phyloP scores from a whole-genome alignment of 2,888 invertebrate species.

The Amblyjoppa proteus region DNA sequence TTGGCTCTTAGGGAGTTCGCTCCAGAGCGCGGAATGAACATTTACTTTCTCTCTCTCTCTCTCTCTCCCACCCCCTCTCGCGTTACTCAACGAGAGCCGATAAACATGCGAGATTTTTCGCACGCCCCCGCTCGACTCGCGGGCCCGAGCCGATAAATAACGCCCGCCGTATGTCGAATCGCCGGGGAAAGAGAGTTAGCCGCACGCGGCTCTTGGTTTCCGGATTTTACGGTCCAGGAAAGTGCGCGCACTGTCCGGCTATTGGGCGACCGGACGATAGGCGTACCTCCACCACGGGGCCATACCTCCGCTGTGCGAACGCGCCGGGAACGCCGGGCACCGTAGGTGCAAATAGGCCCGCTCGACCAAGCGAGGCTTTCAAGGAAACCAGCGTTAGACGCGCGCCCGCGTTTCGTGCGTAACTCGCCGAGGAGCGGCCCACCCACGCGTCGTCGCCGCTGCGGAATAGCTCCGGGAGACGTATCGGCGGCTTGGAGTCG shows the following conservation, averaged over 20 bases:
- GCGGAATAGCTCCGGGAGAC: constrained; percentile 51
- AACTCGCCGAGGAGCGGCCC: constrained; percentile 77
- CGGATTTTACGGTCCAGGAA: constrained; percentile 66
- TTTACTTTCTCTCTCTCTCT: no score
- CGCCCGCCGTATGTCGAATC: constrained; percentile 42
- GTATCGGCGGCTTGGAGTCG: constrained; percentile 40
- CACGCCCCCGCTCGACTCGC: constrained; percentile 61
- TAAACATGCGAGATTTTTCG: constrained; percentile 65
- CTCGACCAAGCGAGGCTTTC: neutral
- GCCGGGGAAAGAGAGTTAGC: constrained; percentile 43
- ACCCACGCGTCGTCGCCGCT: constrained; percentile 73
- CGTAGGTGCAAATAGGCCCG: neutral
- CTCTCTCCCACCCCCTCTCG: neutral
- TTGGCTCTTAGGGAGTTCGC: no score
- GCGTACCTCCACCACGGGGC: constrained; percentile 11
- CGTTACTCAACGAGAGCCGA: constrained; percentile 63
- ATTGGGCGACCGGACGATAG: constrained; percentile 25
- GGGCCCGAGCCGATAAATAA: constrained; percentile 61
- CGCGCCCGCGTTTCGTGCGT: constrained; percentile 69
- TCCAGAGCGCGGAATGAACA: no score
- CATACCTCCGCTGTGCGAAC: neutral
- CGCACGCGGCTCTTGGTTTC: constrained; percentile 14
- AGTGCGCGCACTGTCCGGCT: constrained; percentile 48
- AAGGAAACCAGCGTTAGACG: constrained; percentile 29
- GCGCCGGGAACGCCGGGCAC: neutral